Evolutionary conservation across 2,113 vertebrate genomes (phyloP).

Genomic region (Pterocles orientalis): DNA sequence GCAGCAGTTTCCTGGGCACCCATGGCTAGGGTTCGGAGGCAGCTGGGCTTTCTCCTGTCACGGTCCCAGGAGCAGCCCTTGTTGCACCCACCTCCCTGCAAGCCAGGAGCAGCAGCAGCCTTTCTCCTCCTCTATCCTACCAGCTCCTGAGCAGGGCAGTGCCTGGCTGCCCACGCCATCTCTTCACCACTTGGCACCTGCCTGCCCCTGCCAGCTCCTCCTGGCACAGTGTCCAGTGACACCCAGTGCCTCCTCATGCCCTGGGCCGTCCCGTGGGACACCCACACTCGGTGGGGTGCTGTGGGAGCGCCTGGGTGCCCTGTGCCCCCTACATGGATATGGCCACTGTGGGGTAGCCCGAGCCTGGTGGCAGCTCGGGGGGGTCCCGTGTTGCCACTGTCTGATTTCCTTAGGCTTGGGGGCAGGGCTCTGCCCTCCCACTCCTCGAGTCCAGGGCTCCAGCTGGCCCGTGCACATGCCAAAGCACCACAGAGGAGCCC

Average conservation of each 20-base stretch:
- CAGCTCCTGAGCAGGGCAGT: background rate
- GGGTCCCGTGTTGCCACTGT: background rate
- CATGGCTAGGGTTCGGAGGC: background rate
- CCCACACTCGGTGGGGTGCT: background rate
- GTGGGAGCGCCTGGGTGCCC: background rate
- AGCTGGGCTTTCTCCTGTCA: background rate
- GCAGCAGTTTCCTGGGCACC: background rate
- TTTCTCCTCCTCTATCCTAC: background rate
- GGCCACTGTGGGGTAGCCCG: background rate
- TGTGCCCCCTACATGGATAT: rapidly evolving
- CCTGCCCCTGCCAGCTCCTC: background rate
- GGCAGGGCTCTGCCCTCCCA: background rate
- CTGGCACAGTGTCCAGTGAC: background rate
- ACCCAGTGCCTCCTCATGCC: background rate
- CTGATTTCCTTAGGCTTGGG: background rate
- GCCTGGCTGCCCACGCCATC: background rate
- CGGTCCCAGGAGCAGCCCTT: background rate
- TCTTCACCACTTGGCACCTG: background rate
- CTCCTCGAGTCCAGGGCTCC: background rate
- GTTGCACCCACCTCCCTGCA: background rate
- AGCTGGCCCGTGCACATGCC: background rate
- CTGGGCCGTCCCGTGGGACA: background rate
- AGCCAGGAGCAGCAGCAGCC: background rate
- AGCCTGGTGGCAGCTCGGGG: background rate
- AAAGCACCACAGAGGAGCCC: background rate